Evolutionary conservation across 2,113 vertebrate genomes (phyloP), one percentile per base, ranked within the genome.

Genomic region (Antigone vipio): DNA sequence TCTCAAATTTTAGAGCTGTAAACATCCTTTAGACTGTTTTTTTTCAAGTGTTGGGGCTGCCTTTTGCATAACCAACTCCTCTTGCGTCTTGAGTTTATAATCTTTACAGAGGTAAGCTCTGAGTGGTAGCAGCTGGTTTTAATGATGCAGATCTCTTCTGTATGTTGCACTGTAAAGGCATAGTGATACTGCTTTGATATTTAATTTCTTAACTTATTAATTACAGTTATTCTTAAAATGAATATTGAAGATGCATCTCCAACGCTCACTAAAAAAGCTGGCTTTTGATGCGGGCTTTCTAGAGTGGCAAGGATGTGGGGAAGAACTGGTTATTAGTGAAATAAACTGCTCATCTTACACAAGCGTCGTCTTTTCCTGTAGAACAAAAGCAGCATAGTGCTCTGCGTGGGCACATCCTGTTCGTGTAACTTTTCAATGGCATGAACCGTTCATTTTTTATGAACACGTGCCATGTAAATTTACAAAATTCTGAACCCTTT

Each of bases 181-280:
- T 12, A 26, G 20, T 0, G 4, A 32, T 27, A 6, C 56, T 35
- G 35, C 53, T 68, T 21, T 29, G 58, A 3, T 68, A 5, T 26
- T 55, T 55, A 11, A 29, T 27, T 22, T 35, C 19, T 40, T 22
- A 55, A 12, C 8, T 44, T 49, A 12, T 1, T 62, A 49, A 29
- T 19, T 3, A 4, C 6, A 13, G 9, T 78, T 56, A 19, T 47
- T 59, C 14, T 30, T 66, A 26, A 40, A 52, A 13, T 30, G 27
- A 12, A 1, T 18, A 9, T 21, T 17, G 22, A 45, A 45, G 15
- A 8, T 0, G 1, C 21, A 5, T 68, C 34, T 59, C 20, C 15
- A 20, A 6, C 2, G 0, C 22, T 26, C 5, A 0, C 8, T 35
- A 7, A 23, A 40, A 20, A 35, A 53, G 1, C n/a, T 3, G 4